Conservation (phyloP, 2,797 vertebrate species). For the Clarias pachynema region DNA sequence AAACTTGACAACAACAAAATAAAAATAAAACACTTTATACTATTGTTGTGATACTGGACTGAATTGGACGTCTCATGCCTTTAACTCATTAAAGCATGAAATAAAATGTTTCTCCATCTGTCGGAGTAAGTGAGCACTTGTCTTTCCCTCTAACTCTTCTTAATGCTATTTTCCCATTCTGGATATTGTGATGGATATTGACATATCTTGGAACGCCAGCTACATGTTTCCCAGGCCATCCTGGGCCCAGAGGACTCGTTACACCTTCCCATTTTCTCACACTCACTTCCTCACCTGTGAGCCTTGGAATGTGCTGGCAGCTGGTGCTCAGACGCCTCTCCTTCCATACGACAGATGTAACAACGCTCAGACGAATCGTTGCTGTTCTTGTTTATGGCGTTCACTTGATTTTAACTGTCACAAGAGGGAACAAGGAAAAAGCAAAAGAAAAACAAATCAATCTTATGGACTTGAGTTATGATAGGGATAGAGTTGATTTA, state of each 20-base stretch:
- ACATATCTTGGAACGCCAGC: constrained; percentile 53
- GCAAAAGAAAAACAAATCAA: constrained; percentile 56
- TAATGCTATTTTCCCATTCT: constrained; percentile 25
- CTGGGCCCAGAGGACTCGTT: constrained; percentile 68
- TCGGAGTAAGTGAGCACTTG: constrained; percentile 56
- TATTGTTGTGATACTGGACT: constrained; percentile 15
- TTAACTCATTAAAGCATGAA: constrained; percentile 46
- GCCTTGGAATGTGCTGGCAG: constrained; percentile 78
- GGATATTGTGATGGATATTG: constrained; percentile 14
- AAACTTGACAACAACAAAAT: not conserved
- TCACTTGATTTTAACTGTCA: constrained; percentile 42
- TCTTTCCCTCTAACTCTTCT: constrained; percentile 51
- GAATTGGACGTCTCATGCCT: constrained; percentile 27
- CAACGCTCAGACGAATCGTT: constrained; percentile 64
- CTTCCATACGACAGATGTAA: constrained; percentile 67
- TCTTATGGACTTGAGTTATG: constrained; percentile 36
- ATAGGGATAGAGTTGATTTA: not conserved
- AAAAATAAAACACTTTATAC: constrained; percentile 6
- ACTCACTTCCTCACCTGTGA: constrained; percentile 81
- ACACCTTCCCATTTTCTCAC: constrained; percentile 75
- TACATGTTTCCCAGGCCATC: constrained; percentile 68
- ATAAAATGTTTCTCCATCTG: constrained; percentile 64
- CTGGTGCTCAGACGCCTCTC: constrained; percentile 55
- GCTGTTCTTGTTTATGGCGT: constrained; percentile 58
- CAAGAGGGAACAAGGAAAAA: constrained; percentile 37